Evolutionary conservation across 2,113 vertebrate genomes (phyloP).

Genomic region (Riparia riparia): DNA sequence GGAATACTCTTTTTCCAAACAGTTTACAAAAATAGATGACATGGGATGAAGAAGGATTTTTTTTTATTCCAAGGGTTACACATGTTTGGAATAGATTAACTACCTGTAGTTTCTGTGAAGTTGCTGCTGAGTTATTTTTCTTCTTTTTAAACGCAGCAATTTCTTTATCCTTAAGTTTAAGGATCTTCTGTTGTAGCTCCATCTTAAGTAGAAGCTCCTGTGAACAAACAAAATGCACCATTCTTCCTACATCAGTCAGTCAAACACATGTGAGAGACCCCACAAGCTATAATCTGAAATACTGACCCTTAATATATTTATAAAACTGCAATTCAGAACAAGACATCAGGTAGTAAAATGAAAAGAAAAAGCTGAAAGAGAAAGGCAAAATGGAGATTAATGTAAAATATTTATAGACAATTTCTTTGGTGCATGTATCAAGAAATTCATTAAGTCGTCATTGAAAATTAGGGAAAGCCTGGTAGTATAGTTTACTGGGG

Average conservation of each 20-base stretch:
- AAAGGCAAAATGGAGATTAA: not conserved
- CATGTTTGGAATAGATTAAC: not conserved
- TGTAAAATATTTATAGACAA: not conserved
- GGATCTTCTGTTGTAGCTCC: constrained; percentile 67
- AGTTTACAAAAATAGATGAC: not conserved
- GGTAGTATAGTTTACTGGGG: not conserved
- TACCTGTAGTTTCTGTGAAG: constrained; percentile 65
- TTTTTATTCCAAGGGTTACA: not conserved
- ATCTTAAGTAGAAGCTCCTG: constrained; percentile 80
- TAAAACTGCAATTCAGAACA: not conserved
- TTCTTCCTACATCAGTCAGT: not conserved
- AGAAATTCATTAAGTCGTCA: not conserved
- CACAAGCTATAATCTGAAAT: not conserved
- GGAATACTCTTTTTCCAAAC: not conserved
- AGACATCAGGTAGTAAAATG: not conserved
- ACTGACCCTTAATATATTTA: not conserved
- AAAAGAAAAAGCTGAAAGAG: not conserved
- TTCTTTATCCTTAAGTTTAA: constrained; percentile 73
- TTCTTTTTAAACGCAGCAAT: constrained; percentile 65
- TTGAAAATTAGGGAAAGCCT: not conserved
- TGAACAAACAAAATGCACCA: not conserved
- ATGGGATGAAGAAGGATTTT: not conserved
- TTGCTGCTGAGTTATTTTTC: not conserved
- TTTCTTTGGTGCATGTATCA: not conserved
- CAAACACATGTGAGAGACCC: not conserved